Percentiles rank a stretch among this genome's conserved stretches.
These are phyloP conservation scores for Xerus inauris DNA, from an alignment of 2,113 vertebrate genomes.

Conservation along the genomic window DNA sequence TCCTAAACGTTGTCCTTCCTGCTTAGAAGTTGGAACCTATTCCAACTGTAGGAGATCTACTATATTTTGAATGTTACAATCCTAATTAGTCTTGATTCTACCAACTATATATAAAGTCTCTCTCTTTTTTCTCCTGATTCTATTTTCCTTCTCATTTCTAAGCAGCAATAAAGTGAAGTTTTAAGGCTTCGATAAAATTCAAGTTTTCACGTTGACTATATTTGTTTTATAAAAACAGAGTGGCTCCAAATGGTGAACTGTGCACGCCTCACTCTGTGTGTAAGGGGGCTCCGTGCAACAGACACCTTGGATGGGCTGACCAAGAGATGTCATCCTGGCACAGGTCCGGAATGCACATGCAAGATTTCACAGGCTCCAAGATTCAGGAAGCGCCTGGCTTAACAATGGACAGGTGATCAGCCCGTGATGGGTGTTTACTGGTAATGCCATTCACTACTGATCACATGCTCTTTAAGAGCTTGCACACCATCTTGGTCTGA, in stretches of 20 bases:
- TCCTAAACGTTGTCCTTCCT: neutral
- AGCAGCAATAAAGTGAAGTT: neutral
- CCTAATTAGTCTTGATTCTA: neutral
- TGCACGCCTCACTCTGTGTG: neutral
- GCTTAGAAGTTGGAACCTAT: neutral
- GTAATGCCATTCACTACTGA: neutral
- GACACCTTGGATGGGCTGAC: neutral
- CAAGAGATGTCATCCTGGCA: neutral
- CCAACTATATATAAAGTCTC: neutral
- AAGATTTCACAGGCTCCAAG: neutral
- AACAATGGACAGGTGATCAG: neutral
- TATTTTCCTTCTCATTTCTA: neutral
- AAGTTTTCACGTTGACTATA: neutral
- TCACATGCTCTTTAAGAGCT: neutral
- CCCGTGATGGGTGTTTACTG: neutral
- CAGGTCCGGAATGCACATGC: neutral
- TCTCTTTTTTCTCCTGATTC: neutral
- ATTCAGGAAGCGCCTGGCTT: neutral
- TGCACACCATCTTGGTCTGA: neutral
- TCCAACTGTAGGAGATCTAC: neutral
- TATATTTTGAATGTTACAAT: neutral
- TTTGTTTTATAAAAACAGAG: neutral
- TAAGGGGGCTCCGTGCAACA: neutral
- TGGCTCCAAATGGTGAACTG: fast-evolving
- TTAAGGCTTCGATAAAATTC: neutral